Evolutionary conservation across 2,888 invertebrate genomes (phyloP), one percentile per base, ranked within the genome.

Genomic region (Pteria penguin): DNA sequence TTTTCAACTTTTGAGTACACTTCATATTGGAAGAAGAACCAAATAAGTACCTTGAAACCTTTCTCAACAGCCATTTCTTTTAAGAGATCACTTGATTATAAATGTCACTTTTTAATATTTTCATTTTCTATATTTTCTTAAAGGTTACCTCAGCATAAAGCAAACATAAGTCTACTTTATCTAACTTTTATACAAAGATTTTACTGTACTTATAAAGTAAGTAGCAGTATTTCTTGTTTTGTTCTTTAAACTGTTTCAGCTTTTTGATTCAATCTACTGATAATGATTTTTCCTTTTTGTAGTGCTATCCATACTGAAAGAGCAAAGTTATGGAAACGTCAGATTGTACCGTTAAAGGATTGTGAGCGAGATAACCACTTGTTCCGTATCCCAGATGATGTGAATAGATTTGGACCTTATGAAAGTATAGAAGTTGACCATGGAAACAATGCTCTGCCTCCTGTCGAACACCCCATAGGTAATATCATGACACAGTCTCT

Each of bases 301-400:
- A 90, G 90, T 85, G 86, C 86, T 11, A 86, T 87, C 68, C 87
- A 90, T 79, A 90, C 86, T 65, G 83, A 86, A 22, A 77, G 87
- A 33, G 69, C 76, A 11, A 72, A 65, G 61, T 79, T 89, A 57
- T 86, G 85, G 79, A 82, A 85, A 32, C 75, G 86, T 5, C 80
- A 79, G 5, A 87, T 89, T 18, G 27, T 79, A 26, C 85, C 87
- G 2, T 74, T 90, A 26, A 81, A 79, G 29, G 87, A 86, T 11
- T 80, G 84, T 4, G 90, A 90, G 66, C 75, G 86, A 66, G 86
- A 88, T 70, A 88, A 88, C 60, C 88, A 88, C 72, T 66, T 89
- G 58, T 90, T 90, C 78, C 77, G 84, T 24, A 78, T 83, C n/a
- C 84, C 87, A 8, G 84, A 87, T 63, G 81, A 84, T 54, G 76